Percentiles rank a stretch among this genome's conserved stretches.
Evolutionary conservation across 2,888 invertebrate species (phyloP).

Genomic region (Vannuccia rotundouncinata): DNA sequence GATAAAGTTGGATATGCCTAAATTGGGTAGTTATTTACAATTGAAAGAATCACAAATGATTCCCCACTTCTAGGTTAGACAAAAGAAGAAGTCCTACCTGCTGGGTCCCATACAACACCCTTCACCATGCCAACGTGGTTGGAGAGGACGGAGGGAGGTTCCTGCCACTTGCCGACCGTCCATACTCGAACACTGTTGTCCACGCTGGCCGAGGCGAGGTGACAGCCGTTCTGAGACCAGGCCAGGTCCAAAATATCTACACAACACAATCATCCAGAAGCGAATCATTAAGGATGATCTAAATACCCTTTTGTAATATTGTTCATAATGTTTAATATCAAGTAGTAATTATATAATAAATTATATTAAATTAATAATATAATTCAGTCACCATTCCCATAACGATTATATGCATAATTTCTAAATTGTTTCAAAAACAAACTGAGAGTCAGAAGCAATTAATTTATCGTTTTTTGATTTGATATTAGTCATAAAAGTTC

Average conservation of each 20-base stretch:
- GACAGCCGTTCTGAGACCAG: slow-evolving; percentile 88
- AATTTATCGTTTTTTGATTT: no score
- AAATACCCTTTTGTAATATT: no score
- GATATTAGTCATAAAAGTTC: no score
- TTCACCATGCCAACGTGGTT: slow-evolving; percentile 86
- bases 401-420: no score
- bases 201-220: slow-evolving; percentile 90
- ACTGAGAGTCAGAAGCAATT: no score
- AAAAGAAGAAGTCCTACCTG: no score
- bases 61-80: no score
- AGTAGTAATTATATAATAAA: background rate
- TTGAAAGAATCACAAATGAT: background rate
- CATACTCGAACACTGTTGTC: slow-evolving; percentile 95
- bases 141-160: slow-evolving; percentile 64
- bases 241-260: slow-evolving; percentile 86
- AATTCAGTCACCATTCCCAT: background rate
- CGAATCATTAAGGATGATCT: background rate
- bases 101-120: slow-evolving; percentile 96
- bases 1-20: background rate
- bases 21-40: background rate
- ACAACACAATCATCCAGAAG: background rate
- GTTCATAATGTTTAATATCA: background rate
- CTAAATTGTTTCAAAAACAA: no score
- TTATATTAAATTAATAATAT: background rate
- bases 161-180: slow-evolving; percentile 61